These are phyloP conservation scores for Chascanopsetta lugubris DNA, from an alignment of 2,113 vertebrate genomes.

Conservation along the genomic window DNA sequence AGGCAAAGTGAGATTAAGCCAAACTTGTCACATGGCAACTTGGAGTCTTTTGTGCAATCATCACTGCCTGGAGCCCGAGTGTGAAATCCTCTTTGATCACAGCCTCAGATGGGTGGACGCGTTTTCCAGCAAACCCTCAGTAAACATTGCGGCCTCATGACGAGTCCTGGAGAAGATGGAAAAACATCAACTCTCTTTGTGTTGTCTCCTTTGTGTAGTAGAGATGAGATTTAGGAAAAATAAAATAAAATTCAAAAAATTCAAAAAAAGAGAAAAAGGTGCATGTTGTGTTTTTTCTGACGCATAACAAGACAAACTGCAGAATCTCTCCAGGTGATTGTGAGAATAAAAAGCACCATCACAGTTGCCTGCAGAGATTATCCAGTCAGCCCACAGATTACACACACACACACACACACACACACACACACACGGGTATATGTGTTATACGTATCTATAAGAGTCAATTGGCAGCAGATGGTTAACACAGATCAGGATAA, in stretches of 20 bases:
- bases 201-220: not conserved
- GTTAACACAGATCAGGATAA: conserved; percentile 71
- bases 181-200: not conserved
- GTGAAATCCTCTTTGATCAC: conserved; percentile 54
- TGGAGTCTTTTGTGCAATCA: conserved; percentile 41
- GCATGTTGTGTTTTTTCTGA: conserved; percentile 3
- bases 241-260: conserved; percentile 6
- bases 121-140: conserved; percentile 31
- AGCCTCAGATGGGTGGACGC: conserved; percentile 20
- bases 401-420: conserved; percentile 6
- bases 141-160: conserved; percentile 25
- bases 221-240: not conserved
- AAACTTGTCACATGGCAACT: conserved; percentile 24
- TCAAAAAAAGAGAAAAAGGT: no score
- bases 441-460: conserved; percentile 39
- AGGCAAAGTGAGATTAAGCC: conserved; percentile 41
- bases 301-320: conserved; percentile 80
- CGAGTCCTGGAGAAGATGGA: conserved; percentile 1
- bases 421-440: conserved; percentile 13
- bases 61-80: conserved; percentile 33
- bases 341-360: conserved; percentile 87
- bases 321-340: conserved; percentile 95
- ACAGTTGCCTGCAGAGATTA: conserved; percentile 99
- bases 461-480: conserved; percentile 70
- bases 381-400: conserved; percentile 83